Percentiles rank a stretch among this genome's conserved stretches.
Evolutionary conservation across 1,140 invertebrate species (phyloP).

Genomic region (Tigriopus japonicus): DNA sequence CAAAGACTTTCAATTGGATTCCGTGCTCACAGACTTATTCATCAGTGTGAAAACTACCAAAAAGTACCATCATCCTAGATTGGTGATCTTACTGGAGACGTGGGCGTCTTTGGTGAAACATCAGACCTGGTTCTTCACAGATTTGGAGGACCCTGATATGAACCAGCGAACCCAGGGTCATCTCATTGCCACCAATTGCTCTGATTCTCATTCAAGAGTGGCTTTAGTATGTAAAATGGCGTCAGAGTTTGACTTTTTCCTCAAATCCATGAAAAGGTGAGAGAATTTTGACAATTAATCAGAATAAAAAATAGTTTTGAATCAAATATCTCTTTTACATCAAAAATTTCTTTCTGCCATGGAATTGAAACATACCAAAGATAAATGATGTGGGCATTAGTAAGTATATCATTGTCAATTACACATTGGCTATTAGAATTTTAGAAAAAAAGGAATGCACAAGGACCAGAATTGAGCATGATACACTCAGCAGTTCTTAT

Average conservation of each 20-base stretch:
- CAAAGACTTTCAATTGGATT: no score
- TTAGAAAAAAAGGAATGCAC: no score
- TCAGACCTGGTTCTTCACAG: conserved; percentile 11
- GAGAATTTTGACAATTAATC: no score
- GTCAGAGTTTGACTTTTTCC: conserved; percentile 76
- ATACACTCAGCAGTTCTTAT: no score
- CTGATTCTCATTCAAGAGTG: conserved; percentile 64
- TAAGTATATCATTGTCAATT: no score
- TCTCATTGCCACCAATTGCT: conserved; percentile 89
- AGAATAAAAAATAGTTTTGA: no score
- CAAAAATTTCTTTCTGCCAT: no score
- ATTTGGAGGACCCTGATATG: not conserved
- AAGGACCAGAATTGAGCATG: no score
- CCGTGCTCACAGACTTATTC: not conserved
- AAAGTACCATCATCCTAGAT: not conserved
- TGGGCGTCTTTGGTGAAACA: not conserved
- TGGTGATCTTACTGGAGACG: not conserved
- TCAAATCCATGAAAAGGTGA: conserved; percentile 79
- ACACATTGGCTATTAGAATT: no score
- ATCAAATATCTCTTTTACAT: no score
- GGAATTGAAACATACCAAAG: no score
- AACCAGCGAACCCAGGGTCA: conserved; percentile 51
- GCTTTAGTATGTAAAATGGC: conserved; percentile 93
- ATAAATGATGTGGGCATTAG: no score
- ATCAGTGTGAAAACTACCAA: not conserved